Percentiles rank a stretch among this genome's conserved stretches.
phyloP scores from a whole-genome alignment of 1,140 invertebrate species.

The Macrobrachium rosenbergii region DNA sequence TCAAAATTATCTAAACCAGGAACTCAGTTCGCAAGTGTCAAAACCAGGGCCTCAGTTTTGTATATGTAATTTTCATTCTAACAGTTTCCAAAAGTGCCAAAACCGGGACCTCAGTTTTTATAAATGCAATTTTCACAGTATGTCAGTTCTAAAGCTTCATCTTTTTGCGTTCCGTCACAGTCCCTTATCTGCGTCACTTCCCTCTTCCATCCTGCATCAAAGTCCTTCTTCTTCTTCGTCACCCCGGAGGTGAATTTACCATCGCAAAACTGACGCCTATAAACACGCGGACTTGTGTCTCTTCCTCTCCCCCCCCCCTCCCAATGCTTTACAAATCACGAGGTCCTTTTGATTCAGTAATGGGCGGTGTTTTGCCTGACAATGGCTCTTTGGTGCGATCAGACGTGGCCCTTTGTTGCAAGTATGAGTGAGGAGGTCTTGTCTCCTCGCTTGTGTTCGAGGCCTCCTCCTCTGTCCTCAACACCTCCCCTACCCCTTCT shows the following conservation, averaged over 20 bases:
- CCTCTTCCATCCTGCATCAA: background rate
- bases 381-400: slow-evolving; percentile 60
- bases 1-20: too few species aligned
- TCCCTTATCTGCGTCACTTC: background rate
- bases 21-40: too few species aligned
- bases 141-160: too few species aligned
- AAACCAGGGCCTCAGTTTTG: too few species aligned
- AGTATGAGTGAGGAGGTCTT: slow-evolving; percentile 53
- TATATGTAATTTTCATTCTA: too few species aligned
- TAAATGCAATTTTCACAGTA: too few species aligned
- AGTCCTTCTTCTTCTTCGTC: background rate
- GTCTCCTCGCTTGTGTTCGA: slow-evolving; percentile 38
- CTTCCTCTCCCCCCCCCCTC: background rate
- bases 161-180: background rate
- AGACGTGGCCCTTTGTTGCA: slow-evolving; percentile 60
- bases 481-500: too few species aligned
- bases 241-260: slow-evolving; percentile 28
- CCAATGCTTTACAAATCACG: slow-evolving; percentile 54
- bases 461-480: background rate
- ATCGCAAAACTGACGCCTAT: slow-evolving; percentile 53
- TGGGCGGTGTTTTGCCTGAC: slow-evolving; percentile 61
- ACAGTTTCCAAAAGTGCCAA: too few species aligned
- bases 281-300: slow-evolving; percentile 56
- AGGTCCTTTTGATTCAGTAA: slow-evolving; percentile 55
- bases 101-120: too few species aligned